Base-by-base conservation (phyloP, 2,888 invertebrate species). In the Blastobasis adustella region DNA sequence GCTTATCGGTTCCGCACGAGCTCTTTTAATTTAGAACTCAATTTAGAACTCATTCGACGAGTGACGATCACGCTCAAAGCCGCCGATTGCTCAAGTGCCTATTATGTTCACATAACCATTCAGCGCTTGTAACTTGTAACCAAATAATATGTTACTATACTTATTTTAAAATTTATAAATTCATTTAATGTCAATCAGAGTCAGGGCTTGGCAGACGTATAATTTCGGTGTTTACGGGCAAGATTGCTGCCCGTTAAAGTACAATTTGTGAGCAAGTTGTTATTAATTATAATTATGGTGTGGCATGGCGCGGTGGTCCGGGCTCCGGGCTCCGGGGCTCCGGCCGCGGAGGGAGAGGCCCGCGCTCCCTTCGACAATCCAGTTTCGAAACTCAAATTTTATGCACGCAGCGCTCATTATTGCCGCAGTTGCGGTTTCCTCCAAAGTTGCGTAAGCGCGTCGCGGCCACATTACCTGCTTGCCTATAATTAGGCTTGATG, bases 251-350 rank as follows among this genome's bases (percentile, higher is more conserved):
- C 65, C 63, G 69, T 69, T 61, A 66, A 66, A 62, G 63, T 60
- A 66, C 69, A 79, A 76, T 76, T 75, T 74, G 71, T 70, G 62
- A 72, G 67, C 70, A 65, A 58, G 69, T 62, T 68, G 68, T 65
- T 75, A 76, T 76, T 79, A 77, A 77, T 80, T 75, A 73, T 56
- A 60, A 54, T 50, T 47, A 46, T 54, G 60, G 58, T 63, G 59
- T 60, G 59, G 23, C 23, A 23, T 23, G 23, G 3, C 23, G 23
- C 54, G 69, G 71, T 74, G 75, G 74, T 76, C 23, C 23, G 23
- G 23, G 23, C 23, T 23, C 23, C 23, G 23, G 23, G 23, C 70
- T 65, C 59, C 60, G 23, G 23, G 23, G 23, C 23, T 23, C 3
- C 23, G 23, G 23, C 23, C 47, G 23, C 9, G 41, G 7, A 36